phyloP scores from a whole-genome alignment of 1,140 invertebrate species.

The Drosophila cardini region DNA sequence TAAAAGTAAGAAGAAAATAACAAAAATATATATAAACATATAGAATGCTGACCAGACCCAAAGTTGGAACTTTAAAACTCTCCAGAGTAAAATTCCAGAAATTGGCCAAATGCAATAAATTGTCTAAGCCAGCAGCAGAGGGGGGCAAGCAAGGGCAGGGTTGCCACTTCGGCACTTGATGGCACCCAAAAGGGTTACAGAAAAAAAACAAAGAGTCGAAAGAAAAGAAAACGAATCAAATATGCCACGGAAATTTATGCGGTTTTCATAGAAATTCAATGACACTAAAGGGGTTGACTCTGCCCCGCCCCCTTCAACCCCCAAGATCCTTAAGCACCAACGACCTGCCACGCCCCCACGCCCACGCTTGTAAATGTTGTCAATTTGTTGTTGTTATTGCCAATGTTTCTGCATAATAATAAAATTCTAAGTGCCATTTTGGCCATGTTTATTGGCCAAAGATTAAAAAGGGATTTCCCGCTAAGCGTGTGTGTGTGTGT shows the following conservation, averaged over 20 bases:
- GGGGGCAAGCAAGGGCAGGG: background rate
- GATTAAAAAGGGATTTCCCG: constrained; percentile 75
- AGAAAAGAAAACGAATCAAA: constrained; percentile 26
- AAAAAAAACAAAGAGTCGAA: background rate
- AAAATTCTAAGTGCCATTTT: constrained; percentile 79
- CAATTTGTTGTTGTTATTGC: constrained; percentile 68
- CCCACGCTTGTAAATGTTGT: constrained; percentile 68
- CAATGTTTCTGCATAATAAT: constrained; percentile 64
- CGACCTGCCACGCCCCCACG: too few relatives aligned
- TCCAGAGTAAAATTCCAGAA: constrained; percentile 83
- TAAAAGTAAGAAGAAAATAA: constrained; percentile 48
- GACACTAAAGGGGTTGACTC: constrained; percentile 65
- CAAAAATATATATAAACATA: constrained; percentile 5
- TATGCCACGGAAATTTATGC: constrained; percentile 73
- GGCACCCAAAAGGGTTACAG: constrained; percentile 67
- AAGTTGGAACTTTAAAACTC: constrained; percentile 71
- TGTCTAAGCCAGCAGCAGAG: constrained; percentile 28
- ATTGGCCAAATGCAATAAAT: constrained; percentile 83
- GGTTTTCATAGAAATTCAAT: constrained; percentile 78
- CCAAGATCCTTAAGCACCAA: background rate
- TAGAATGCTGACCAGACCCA: constrained; percentile 8
- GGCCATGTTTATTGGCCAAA: constrained; percentile 67
- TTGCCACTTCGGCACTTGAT: constrained; percentile 46
- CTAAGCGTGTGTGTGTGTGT: constrained; percentile 17
- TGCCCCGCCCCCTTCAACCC: background rate